Evolutionary conservation across 2,797 vertebrate species (phyloP).

Genomic region (Ambastaia sidthimunki): DNA sequence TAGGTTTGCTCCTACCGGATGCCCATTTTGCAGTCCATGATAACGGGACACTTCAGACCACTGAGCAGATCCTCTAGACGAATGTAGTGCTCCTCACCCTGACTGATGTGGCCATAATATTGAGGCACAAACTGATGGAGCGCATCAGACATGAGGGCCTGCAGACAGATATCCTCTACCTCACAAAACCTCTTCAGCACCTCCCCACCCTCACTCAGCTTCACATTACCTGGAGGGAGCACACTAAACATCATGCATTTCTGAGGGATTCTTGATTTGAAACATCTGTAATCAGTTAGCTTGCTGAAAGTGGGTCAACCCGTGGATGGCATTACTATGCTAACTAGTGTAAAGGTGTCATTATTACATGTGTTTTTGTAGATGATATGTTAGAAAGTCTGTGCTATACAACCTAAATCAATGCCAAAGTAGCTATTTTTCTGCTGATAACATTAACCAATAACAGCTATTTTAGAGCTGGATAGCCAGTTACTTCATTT

Average conservation of each 20-base stretch:
- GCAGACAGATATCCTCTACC: slow-evolving; percentile 82
- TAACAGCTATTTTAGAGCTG: too few relatives aligned
- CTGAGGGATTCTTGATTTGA: background rate
- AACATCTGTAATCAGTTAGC: too few relatives aligned
- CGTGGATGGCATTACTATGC: too few relatives aligned
- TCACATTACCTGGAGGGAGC: slow-evolving; percentile 81
- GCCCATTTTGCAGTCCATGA: slow-evolving; percentile 96
- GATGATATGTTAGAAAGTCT: too few relatives aligned
- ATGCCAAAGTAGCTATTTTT: too few relatives aligned
- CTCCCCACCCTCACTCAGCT: slow-evolving; percentile 83
- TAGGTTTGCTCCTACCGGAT: slow-evolving; percentile 73
- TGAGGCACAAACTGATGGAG: slow-evolving; percentile 83
- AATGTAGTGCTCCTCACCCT: slow-evolving; percentile 80
- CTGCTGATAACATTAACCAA: too few relatives aligned
- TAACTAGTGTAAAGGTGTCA: too few relatives aligned
- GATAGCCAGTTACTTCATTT: too few relatives aligned
- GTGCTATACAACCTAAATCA: too few relatives aligned
- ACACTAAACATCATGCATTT: background rate
- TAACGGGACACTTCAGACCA: slow-evolving; percentile 82
- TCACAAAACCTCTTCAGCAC: slow-evolving; percentile 87
- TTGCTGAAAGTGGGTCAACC: too few relatives aligned
- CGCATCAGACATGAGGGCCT: slow-evolving; percentile 81
- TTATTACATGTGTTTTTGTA: too few relatives aligned
- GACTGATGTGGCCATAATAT: slow-evolving; percentile 82
- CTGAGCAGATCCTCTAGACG: slow-evolving; percentile 87